Base-by-base conservation (phyloP, 1,140 invertebrate species). In the Heliothis virescens region DNA sequence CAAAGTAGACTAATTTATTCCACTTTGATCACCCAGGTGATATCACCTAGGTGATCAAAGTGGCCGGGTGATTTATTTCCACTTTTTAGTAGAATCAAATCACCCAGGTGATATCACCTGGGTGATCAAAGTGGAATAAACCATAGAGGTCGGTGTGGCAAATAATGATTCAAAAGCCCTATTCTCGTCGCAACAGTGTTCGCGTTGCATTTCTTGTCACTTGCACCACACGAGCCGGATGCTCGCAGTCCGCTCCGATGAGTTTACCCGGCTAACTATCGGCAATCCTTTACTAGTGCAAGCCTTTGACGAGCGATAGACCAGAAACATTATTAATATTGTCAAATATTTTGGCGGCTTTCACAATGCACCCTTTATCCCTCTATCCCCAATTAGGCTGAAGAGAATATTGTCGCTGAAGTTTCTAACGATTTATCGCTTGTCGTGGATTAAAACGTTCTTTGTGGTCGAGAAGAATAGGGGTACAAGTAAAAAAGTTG, bases 251-350 rank as follows among this genome's bases (percentile, higher is more conserved):
- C 84, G 85, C 83, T 87, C 63, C 79, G 83, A 80, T 83, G 83
- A 84, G 65, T 85, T 76, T 85, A 85, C 89, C 83, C 87, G 83
- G 89, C 67, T 86, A 89, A 90, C 89, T 89, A 83, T 82, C 71
- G 82, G 82, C 92, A 92, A 93, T 94, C 92, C 92, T 94, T 93
- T 91, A 87, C 88, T 82, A 82, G 82, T 80, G 78, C 87, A 93
- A 91, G 85, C 91, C 93, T 93, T 94, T 93, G 81, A 90, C 85
- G 85, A 90, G 87, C 87, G 88, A 86, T 84, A 90, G 88, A 85
- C 87, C 90, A 90, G 87, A 91, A 92, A 88, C 84, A 86, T 90
- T 85, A 81, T 84, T 83, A 87, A 90, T 87, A 89, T 85, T 92
- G 86, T 89, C 85, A 86, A 91, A 94, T 91, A 92, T 93, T 92